phyloP scores from a whole-genome alignment of 2,113 vertebrate genomes.

The Rhynchomys soricoides region DNA sequence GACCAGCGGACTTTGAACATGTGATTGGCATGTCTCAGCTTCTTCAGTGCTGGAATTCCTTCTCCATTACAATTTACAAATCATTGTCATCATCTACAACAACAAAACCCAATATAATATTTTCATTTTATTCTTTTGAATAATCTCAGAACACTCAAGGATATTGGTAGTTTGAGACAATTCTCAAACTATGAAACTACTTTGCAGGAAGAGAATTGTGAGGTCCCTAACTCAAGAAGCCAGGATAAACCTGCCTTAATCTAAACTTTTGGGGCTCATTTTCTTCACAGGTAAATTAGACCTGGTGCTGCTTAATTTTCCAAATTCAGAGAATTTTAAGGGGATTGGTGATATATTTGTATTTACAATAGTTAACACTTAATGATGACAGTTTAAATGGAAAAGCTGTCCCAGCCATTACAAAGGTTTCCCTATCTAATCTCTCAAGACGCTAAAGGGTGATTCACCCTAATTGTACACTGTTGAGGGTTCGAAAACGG shows the following conservation, averaged over 20 bases:
- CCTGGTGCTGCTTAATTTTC: background rate
- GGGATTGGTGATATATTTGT: background rate
- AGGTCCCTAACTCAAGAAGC: background rate
- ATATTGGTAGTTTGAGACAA: background rate
- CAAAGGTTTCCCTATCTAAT: background rate
- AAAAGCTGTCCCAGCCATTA: background rate
- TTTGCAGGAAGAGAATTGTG: background rate
- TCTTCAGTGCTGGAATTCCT: background rate
- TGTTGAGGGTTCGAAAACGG: background rate
- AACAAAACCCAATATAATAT: background rate
- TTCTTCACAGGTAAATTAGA: background rate
- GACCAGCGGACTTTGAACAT: background rate
- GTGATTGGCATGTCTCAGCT: background rate
- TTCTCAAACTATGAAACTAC: background rate
- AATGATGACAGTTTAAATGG: background rate
- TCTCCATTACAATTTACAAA: background rate
- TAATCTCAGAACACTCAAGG: background rate
- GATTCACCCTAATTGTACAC: background rate
- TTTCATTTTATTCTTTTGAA: background rate
- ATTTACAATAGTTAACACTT: background rate
- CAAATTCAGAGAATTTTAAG: background rate
- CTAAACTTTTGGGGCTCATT: background rate
- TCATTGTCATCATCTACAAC: background rate
- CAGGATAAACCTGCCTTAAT: background rate
- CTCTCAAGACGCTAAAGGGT: background rate